These are phyloP conservation scores for Drosophila diplacantha DNA, from an alignment of 2,888 invertebrate species.

Conservation along the genomic window DNA sequence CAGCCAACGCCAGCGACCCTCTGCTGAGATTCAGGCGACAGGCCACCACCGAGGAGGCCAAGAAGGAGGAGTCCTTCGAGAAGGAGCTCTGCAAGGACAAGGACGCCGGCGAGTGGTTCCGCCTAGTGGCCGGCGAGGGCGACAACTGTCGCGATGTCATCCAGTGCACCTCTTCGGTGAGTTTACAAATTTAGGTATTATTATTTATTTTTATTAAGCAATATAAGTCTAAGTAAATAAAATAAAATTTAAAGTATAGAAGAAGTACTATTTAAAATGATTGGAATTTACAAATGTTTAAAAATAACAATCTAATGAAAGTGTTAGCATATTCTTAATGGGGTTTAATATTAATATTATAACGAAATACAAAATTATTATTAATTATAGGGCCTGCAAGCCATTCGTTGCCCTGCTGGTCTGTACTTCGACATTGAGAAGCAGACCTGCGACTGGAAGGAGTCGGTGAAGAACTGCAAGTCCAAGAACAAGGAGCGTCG, in stretches of 20 bases:
- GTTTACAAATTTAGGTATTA: slow-evolving; percentile 69
- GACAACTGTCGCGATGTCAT: slow-evolving; percentile 96
- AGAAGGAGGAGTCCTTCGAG: slow-evolving; percentile 93
- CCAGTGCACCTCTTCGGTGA: slow-evolving; percentile 94
- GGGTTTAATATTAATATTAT: not conserved
- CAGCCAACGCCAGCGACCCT: slow-evolving; percentile 53
- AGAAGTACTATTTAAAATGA: not conserved
- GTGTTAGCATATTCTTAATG: not conserved
- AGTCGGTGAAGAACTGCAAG: slow-evolving; percentile 94
- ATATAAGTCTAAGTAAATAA: not conserved
- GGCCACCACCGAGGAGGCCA: slow-evolving; percentile 86
- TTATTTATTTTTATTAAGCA: not conserved
- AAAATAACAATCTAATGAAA: not conserved
- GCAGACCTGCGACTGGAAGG: slow-evolving; percentile 97
- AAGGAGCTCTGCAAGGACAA: slow-evolving; percentile 94
- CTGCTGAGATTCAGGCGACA: slow-evolving; percentile 82
- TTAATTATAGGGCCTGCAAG: slow-evolving; percentile 96
- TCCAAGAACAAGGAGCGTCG: slow-evolving; percentile 92
- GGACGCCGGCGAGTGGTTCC: slow-evolving; percentile 97
- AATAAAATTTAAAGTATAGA: not conserved
- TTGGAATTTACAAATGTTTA: not conserved
- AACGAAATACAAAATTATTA: too few relatives aligned
- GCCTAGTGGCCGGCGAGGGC: slow-evolving; percentile 91
- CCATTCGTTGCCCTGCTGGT: slow-evolving; percentile 94
- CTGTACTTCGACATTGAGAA: slow-evolving; percentile 95